Evolutionary conservation across 2,797 vertebrate genomes (phyloP).

Genomic region (Rhadinocentrus ornatus): DNA sequence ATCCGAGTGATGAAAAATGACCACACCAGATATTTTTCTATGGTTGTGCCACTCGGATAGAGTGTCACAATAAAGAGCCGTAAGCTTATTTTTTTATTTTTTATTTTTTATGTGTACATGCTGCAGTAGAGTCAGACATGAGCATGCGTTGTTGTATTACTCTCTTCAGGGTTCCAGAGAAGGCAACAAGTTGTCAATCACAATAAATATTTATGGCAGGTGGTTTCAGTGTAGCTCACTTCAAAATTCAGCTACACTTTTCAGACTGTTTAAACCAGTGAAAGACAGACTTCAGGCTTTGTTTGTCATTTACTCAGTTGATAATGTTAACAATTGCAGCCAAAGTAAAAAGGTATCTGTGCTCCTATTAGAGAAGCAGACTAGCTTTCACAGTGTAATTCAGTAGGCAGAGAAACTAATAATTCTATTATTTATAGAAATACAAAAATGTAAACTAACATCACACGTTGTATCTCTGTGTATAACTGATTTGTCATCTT

Average conservation of each 20-base stretch:
- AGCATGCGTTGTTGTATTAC: slow-evolving; percentile 42
- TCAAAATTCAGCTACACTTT: slow-evolving; percentile 34
- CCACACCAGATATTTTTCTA: slow-evolving; percentile 20
- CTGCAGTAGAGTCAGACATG: slow-evolving; percentile 50
- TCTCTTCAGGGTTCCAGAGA: slow-evolving; percentile 20
- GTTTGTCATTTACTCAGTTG: slow-evolving; percentile 42
- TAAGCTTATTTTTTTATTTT: slow-evolving; percentile 18
- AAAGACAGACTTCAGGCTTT: slow-evolving; percentile 25
- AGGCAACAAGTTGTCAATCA: slow-evolving; percentile 61
- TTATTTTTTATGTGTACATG: slow-evolving; percentile 38
- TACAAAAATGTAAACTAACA: too few relatives aligned
- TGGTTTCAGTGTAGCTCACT: slow-evolving; percentile 49
- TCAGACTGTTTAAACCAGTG: slow-evolving; percentile 49
- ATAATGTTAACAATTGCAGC: slow-evolving; percentile 12
- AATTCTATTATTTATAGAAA: too few relatives aligned
- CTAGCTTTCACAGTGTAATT: slow-evolving; percentile 7
- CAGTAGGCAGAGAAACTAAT: neutral
- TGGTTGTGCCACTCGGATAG: slow-evolving; percentile 49
- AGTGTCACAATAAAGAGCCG: slow-evolving; percentile 48
- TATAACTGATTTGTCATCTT: too few relatives aligned
- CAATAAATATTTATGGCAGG: slow-evolving; percentile 51
- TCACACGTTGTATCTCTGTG: too few relatives aligned
- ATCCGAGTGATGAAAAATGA: slow-evolving; percentile 73
- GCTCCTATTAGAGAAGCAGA: slow-evolving; percentile 20
- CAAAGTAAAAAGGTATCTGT: slow-evolving; percentile 11